Conservation (phyloP, 1,140 invertebrate species). For the Saccostrea glomerata region DNA sequence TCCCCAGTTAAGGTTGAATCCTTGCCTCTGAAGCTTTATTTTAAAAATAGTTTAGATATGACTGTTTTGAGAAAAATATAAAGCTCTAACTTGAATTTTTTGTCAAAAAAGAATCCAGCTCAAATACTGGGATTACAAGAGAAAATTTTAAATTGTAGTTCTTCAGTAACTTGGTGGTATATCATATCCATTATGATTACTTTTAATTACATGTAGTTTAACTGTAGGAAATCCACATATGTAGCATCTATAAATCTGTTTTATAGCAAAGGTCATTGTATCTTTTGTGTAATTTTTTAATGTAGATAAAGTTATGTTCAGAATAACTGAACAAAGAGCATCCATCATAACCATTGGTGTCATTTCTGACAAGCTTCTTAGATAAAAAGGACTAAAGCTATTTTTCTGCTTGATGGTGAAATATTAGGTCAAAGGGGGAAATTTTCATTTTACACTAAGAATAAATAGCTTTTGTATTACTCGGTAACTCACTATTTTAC, state of each 20-base stretch:
- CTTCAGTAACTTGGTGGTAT: background rate
- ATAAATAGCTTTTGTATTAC: background rate
- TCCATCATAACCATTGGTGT: background rate
- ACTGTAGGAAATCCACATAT: background rate
- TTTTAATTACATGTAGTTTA: background rate
- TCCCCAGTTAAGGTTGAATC: too few relatives aligned
- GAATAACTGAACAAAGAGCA: background rate
- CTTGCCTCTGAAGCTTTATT: too few relatives aligned
- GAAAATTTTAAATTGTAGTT: too few relatives aligned
- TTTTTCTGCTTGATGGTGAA: background rate
- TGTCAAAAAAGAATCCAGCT: too few relatives aligned
- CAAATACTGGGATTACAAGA: too few relatives aligned
- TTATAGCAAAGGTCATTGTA: background rate
- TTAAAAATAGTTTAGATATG: too few relatives aligned
- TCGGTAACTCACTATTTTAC: too few relatives aligned
- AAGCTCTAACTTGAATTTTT: too few relatives aligned
- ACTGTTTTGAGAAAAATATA: too few relatives aligned
- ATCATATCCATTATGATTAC: background rate
- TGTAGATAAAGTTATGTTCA: background rate
- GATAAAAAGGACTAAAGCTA: background rate
- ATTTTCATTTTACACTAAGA: background rate
- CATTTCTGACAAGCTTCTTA: slow-evolving; percentile 17
- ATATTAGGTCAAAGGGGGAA: background rate
- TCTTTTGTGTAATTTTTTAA: background rate
- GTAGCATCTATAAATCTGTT: background rate